Base-by-base conservation (phyloP, 2,888 invertebrate genomes). In the Caenorhabditis macrosperma region DNA sequence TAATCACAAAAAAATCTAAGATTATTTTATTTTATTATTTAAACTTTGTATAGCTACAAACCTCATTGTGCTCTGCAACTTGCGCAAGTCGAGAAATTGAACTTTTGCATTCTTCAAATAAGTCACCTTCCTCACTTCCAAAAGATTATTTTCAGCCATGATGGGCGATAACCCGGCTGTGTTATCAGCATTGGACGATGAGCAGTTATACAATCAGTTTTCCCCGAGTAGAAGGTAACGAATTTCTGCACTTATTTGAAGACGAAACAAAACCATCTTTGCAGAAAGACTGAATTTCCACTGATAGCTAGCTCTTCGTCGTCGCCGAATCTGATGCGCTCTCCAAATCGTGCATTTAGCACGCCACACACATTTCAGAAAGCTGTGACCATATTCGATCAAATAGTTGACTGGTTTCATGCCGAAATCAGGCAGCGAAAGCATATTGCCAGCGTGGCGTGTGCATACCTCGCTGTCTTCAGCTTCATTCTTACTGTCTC, bases 391-490 rank as follows among this genome's bases (percentile, higher is more conserved):
- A 80, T 82, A 61, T 80, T 80, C 57, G 82, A 82, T 67, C 82
- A 79, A 44, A 80, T 82, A n/a, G 69, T 64, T n/a, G 44, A 68
- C 2, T 82, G 82, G 82, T 82, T 82, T 33, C 54, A 66, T 2
- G 48, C 38, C 0, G 69, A 79, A 59, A 74, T 82, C 9, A 61
- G 57, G 9, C 35, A 17, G 2, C 24, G 74, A 54, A 61, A 63
- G 28, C 48, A 57, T 6, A 17, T 63, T 0, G 79, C 79, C 4
- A 22, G 35, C 26, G 10, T 46, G 4, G 54, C 20, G 15, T 68
- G 68, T n/a, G 48, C 55, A 10, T 48, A 26, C 33, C 4, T 68
- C 4, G 28, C 46, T 10, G 48, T 30, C 6, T 10, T 75, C 15
- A 22, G 44, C 0, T 79, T 69, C 24, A 28, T 75, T n/a, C 5